Evolutionary conservation across 2,888 invertebrate genomes (phyloP).

Genomic region (Eupithecia abbreviata): DNA sequence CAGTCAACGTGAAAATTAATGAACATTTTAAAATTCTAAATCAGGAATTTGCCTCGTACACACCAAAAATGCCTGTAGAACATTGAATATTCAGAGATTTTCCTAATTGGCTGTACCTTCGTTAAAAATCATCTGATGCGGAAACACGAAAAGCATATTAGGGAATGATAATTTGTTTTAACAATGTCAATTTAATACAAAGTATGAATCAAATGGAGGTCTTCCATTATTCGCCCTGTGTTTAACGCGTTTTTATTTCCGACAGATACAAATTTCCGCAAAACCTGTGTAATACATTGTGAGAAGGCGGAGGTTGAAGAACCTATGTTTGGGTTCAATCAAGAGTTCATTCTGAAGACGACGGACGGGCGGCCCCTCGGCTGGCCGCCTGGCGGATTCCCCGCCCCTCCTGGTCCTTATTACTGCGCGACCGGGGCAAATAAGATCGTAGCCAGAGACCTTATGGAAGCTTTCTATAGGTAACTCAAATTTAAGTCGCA

Average conservation of each 20-base stretch:
- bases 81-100: neutral
- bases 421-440: conserved; percentile 93
- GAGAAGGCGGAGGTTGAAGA: conserved; percentile 84
- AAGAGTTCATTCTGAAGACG: conserved; percentile 79
- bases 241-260: conserved; percentile 12
- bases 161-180: neutral
- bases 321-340: conserved; percentile 90
- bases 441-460: conserved; percentile 90
- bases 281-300: conserved; percentile 77
- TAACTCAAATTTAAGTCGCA: conserved; percentile 34
- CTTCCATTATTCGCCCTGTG: neutral
- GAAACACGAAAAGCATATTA: neutral
- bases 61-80: neutral
- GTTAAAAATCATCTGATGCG: neutral
- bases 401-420: conserved; percentile 89
- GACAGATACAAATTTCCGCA: conserved; percentile 68
- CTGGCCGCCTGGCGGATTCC: conserved; percentile 88
- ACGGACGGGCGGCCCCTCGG: conserved; percentile 86
- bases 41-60: neutral
- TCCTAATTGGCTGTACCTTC: neutral
- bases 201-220: neutral
- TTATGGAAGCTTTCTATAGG: conserved; percentile 90
- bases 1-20: neutral
- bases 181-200: neutral
- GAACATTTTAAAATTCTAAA: neutral